phyloP scores from a whole-genome alignment of 2,113 vertebrate genomes.

The Argyrosomus japonicus region DNA sequence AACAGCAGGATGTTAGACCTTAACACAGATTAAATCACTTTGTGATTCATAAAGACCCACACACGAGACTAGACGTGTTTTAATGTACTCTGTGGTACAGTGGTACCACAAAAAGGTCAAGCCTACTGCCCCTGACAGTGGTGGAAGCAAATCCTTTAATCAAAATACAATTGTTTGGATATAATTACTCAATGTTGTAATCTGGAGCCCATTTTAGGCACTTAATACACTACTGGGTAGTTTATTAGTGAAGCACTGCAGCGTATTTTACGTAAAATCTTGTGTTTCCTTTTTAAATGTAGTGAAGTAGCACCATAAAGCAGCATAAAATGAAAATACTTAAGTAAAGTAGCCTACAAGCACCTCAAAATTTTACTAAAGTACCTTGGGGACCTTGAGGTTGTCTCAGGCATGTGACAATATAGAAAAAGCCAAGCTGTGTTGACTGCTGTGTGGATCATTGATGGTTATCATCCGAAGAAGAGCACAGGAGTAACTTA shows the following conservation, averaged over 20 bases:
- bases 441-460: constrained; percentile 3
- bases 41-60: constrained; percentile 21
- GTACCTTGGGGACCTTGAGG: not conserved
- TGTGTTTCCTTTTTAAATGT: not conserved
- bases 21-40: constrained; percentile 38
- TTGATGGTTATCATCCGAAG: constrained; percentile 1
- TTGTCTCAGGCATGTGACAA: constrained; percentile 2
- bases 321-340: constrained; percentile 1
- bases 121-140: not conserved
- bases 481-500: not conserved
- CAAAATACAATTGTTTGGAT: too few species aligned
- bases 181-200: too few species aligned
- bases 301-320: not conserved
- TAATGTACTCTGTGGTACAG: not conserved
- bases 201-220: not conserved
- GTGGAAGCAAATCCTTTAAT: too few species aligned
- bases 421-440: not conserved
- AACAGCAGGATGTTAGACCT: constrained; percentile 30
- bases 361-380: not conserved
- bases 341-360: not conserved
- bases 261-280: not conserved
- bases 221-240: not conserved
- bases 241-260: not conserved
- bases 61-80: not conserved
- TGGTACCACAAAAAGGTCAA: constrained; percentile 36